Evolutionary conservation across 2,797 vertebrate genomes (phyloP), one percentile per base, ranked within the genome.

Genomic region (Platalea minor): DNA sequence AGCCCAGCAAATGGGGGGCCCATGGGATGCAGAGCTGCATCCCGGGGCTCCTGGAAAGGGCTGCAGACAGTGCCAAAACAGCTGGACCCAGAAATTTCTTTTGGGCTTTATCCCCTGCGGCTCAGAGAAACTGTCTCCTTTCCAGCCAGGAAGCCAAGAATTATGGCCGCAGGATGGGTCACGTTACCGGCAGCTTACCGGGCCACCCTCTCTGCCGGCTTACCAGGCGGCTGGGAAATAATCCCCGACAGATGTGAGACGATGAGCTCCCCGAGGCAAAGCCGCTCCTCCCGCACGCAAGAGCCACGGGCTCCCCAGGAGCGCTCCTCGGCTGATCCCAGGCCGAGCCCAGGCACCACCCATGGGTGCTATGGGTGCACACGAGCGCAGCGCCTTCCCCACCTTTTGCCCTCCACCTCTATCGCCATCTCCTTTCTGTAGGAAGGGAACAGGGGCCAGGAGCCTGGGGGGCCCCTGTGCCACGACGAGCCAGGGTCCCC

Each of bases 191-290:
- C 81, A 73, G 83, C 26, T 67, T 43, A 51, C 20, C 0, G 8
- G n/a, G 69, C 65, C 0, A 0, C 31, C 46, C 14, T 13, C 82
- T 50, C 53, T 45, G 57, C n/a, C 0, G 0, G 53, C 28, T 92
- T 72, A 89, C 87, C 2, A 6, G 56, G 46, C 2, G 5, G 51
- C 89, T 82, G 61, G 28, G 86, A 57, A 81, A 88, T 91, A 92
- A 93, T 88, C 79, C 82, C 89, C 1, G 13, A 10, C 91, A 91
- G 85, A 64, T 37, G 51, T 0, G 0, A 73, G 50, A 29, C 1
- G 5, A 87, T 1, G 23, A 89, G 60, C 46, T 75, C 51, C 48
- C 26, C 0, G 0, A 25, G 67, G 51, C 63, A 76, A 46, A 79
- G 65, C 54, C 56, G 53, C 43, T 88, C 41, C 59, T 76, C 15